phyloP scores from a whole-genome alignment of 2,888 invertebrate genomes.

The Mongoloraphidia duomilia region DNA sequence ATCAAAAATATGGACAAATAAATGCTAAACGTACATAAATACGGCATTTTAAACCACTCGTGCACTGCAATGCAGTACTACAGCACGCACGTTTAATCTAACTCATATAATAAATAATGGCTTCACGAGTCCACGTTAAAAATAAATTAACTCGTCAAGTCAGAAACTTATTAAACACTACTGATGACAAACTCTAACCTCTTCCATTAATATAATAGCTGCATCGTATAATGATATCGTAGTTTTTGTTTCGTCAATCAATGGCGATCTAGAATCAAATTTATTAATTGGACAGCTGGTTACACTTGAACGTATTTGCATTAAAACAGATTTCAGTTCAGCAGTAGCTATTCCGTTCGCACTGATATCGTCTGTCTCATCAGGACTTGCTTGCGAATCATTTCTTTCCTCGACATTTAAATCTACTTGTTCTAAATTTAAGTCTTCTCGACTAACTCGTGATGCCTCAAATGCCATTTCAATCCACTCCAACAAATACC shows the following conservation, averaged over 20 bases:
- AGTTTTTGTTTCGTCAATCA: neutral
- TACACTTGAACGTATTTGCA: constrained; percentile 2
- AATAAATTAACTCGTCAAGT: too few species aligned
- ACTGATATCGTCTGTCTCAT: neutral
- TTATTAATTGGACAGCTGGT: neutral
- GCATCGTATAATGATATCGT: constrained; percentile 33
- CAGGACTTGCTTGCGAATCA: constrained; percentile 19
- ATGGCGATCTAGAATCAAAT: neutral
- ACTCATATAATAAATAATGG: too few species aligned
- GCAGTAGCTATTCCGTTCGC: neutral
- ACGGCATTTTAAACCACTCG: too few species aligned
- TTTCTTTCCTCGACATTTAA: constrained; percentile 12
- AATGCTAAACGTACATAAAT: too few species aligned
- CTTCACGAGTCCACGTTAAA: too few species aligned
- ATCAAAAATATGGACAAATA: too few species aligned
- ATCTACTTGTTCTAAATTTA: constrained; percentile 1
- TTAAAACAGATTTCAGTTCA: neutral
- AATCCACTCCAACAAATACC: constrained; percentile 44
- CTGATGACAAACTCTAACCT: constrained; percentile 17
- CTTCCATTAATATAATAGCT: constrained; percentile 38
- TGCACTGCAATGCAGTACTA: too few species aligned
- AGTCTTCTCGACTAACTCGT: constrained; percentile 10
- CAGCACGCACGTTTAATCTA: too few species aligned
- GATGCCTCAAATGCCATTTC: constrained; percentile 38
- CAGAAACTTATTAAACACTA: constrained; percentile 1